Conservation (phyloP, 2,113 vertebrate species). For the Thoracochromis brauschi region DNA sequence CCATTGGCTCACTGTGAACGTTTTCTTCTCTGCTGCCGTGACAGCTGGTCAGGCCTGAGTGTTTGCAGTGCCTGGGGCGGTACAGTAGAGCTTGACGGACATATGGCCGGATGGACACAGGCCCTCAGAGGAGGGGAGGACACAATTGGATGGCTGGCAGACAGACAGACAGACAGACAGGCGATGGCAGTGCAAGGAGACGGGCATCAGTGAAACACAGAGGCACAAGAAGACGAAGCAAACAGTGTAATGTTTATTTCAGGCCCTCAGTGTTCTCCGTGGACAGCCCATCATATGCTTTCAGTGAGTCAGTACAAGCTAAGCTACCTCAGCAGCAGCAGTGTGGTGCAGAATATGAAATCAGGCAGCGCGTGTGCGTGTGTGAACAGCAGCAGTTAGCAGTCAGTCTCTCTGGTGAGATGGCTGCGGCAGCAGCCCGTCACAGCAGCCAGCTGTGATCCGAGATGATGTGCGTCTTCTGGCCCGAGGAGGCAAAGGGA, state of each 20-base stretch:
- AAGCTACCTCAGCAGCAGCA: neutral
- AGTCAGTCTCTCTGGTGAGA: neutral
- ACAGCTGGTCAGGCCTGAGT: constrained; percentile 30
- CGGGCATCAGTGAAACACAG: neutral
- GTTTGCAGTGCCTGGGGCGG: neutral
- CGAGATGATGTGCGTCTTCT: constrained; percentile 37
- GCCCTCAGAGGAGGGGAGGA: neutral
- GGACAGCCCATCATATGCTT: neutral
- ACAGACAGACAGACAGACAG: neutral
- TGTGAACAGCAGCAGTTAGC: neutral
- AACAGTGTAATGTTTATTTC: neutral
- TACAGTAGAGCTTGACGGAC: constrained; percentile 27
- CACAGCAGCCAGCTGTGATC: constrained; percentile 28
- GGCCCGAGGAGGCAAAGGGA: constrained; percentile 12
- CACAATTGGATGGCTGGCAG: neutral
- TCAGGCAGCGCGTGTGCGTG: neutral
- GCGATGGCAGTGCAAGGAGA: neutral
- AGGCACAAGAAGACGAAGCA: neutral
- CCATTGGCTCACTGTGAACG: neutral
- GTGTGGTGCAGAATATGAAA: neutral
- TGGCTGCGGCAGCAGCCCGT: neutral
- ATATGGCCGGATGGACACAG: constrained; percentile 38
- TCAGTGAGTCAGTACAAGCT: neutral
- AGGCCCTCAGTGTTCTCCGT: neutral
- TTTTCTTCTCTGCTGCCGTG: neutral